Percentiles rank a stretch among this genome's conserved stretches.
phyloP scores from a whole-genome alignment of 2,797 vertebrate species.

The Neosilurus mollespiculum region DNA sequence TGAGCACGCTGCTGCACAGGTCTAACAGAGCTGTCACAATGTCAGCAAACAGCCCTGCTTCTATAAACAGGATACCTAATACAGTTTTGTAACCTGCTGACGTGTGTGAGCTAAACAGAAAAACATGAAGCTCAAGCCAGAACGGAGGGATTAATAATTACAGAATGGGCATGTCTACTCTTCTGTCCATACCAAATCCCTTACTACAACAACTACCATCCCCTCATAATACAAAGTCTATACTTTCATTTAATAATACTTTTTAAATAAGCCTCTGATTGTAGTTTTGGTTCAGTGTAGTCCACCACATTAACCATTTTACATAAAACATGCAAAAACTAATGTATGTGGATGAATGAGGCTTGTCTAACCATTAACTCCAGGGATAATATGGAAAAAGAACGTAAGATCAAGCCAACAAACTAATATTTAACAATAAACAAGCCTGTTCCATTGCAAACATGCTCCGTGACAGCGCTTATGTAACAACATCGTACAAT shows the following conservation, averaged over 20 bases:
- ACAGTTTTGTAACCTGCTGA: neutral
- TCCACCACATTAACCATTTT: neutral
- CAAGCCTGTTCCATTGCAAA: neutral
- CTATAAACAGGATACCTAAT: neutral
- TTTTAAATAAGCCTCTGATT: neutral
- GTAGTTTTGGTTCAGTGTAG: neutral
- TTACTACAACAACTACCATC: neutral
- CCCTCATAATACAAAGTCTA: neutral
- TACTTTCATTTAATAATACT: neutral
- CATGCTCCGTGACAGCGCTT: neutral
- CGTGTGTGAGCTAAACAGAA: neutral
- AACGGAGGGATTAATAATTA: neutral
- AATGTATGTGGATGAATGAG: neutral
- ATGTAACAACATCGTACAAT: neutral
- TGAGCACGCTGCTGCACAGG: neutral
- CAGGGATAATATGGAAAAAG: neutral
- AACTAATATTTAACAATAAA: constrained; percentile 27
- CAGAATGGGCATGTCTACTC: neutral
- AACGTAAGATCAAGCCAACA: neutral
- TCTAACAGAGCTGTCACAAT: neutral
- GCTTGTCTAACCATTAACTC: neutral
- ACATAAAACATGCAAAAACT: neutral
- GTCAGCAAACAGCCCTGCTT: neutral
- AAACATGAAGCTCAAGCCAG: neutral
- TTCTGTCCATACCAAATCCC: neutral